These are phyloP conservation scores for Calephelis perditalis DNA, from an alignment of 2,888 invertebrate genomes.

Conservation along the genomic window DNA sequence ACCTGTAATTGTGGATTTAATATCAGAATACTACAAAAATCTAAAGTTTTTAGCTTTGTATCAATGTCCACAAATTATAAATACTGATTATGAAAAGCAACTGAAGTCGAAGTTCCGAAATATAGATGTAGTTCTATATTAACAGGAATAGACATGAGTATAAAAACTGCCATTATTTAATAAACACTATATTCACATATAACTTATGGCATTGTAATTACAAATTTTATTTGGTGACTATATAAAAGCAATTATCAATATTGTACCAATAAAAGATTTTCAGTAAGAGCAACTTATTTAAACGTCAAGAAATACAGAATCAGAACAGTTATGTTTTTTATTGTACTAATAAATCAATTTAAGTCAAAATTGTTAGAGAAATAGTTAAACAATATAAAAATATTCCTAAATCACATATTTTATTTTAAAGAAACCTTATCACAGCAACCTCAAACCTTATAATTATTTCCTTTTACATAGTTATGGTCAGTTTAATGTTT, in stretches of 20 bases:
- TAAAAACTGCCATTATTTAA: slow-evolving; percentile 22
- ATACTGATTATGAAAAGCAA: slow-evolving; percentile 61
- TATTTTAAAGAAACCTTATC: slow-evolving; percentile 16
- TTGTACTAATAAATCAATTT: slow-evolving; percentile 9
- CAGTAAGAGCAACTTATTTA: not conserved
- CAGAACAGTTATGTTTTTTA: not conserved
- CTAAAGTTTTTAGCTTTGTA: slow-evolving; percentile 64
- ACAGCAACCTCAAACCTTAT: slow-evolving; percentile 17
- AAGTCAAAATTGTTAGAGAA: not conserved
- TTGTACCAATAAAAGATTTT: not conserved
- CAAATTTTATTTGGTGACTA: slow-evolving; percentile 10
- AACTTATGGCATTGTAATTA: slow-evolving; percentile 30
- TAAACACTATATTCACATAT: slow-evolving; percentile 29
- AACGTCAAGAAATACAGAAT: not conserved
- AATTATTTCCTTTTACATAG: not conserved
- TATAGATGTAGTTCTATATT: slow-evolving; percentile 64
- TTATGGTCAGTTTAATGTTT: not conserved
- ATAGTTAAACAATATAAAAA: not conserved
- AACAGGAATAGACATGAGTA: slow-evolving; percentile 12
- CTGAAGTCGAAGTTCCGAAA: slow-evolving; percentile 63
- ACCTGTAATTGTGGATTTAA: slow-evolving; percentile 56
- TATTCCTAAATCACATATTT: slow-evolving; percentile 17
- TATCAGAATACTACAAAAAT: slow-evolving; percentile 60
- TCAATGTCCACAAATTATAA: slow-evolving; percentile 59
- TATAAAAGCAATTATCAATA: not conserved